Evolutionary conservation across 2,888 invertebrate genomes (phyloP).

Genomic region (Athalia circularis): DNA sequence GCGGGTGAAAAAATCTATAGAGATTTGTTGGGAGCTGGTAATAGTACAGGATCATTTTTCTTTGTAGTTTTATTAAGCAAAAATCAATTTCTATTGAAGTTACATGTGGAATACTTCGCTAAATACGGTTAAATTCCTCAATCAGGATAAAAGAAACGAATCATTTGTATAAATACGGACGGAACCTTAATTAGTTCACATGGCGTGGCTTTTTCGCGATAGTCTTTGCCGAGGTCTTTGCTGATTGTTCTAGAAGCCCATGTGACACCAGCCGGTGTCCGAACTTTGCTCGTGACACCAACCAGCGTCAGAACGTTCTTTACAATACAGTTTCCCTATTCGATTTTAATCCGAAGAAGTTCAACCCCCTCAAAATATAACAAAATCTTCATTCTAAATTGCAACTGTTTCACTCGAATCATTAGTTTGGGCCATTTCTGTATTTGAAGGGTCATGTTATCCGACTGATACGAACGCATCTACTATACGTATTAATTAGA

Average conservation of each 20-base stretch:
- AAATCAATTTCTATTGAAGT: too few species aligned
- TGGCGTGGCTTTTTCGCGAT: not conserved
- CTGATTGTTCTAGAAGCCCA: too few species aligned
- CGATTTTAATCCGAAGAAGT: too few species aligned
- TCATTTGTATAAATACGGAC: not conserved
- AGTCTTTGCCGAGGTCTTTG: not conserved
- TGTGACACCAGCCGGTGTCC: not conserved
- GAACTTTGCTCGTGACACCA: not conserved
- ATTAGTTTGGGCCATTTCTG: not conserved
- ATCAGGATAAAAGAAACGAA: not conserved
- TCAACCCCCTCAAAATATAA: too few species aligned
- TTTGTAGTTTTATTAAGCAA: too few species aligned
- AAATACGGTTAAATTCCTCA: too few species aligned
- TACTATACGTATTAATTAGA: too few species aligned
- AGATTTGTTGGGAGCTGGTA: too few species aligned
- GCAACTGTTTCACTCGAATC: not conserved
- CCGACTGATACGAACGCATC: not conserved
- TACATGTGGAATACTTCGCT: too few species aligned
- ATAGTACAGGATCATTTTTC: too few species aligned
- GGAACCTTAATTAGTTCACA: not conserved
- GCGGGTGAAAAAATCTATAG: not conserved
- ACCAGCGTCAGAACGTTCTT: not conserved
- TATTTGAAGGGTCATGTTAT: not conserved
- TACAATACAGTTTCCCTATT: not conserved
- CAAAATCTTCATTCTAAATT: not conserved